Evolutionary conservation across 1,140 invertebrate genomes (phyloP).

Genomic region (Cydia strobilella): DNA sequence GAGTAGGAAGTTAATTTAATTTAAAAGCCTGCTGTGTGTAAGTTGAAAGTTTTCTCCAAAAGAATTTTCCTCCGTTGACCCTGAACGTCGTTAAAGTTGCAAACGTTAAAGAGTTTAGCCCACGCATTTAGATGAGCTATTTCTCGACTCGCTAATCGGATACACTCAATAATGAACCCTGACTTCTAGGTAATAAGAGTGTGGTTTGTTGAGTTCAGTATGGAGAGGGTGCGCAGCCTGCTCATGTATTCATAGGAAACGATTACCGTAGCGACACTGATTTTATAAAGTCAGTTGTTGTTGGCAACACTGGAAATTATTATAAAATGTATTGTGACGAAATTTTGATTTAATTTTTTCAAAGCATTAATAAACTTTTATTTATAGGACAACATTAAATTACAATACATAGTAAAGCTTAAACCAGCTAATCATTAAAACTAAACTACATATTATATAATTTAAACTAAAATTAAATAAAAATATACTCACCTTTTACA

Average conservation of each 20-base stretch:
- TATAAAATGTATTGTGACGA: too few relatives aligned
- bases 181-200: not conserved
- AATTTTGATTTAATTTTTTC: too few relatives aligned
- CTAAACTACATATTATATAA: too few relatives aligned
- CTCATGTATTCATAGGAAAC: conserved; percentile 65
- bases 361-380: too few relatives aligned
- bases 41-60: not conserved
- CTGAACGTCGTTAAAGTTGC: conserved; percentile 31
- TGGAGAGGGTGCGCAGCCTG: conserved; percentile 38
- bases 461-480: too few relatives aligned
- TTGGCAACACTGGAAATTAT: not conserved
- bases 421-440: too few relatives aligned
- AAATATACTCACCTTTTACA: too few relatives aligned
- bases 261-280: conserved; percentile 40
- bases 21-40: not conserved
- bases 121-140: conserved; percentile 60
- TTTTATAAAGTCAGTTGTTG: conserved; percentile 32
- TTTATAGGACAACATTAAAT: too few relatives aligned
- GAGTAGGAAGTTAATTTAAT: not conserved
- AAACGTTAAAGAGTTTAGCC: conserved; percentile 60
- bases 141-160: conserved; percentile 41
- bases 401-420: too few relatives aligned
- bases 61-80: conserved; percentile 2
- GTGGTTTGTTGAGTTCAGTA: conserved; percentile 16
- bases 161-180: not conserved